Evolutionary conservation across 2,888 invertebrate species (phyloP).

Genomic region (Tubulanus polymorphus): DNA sequence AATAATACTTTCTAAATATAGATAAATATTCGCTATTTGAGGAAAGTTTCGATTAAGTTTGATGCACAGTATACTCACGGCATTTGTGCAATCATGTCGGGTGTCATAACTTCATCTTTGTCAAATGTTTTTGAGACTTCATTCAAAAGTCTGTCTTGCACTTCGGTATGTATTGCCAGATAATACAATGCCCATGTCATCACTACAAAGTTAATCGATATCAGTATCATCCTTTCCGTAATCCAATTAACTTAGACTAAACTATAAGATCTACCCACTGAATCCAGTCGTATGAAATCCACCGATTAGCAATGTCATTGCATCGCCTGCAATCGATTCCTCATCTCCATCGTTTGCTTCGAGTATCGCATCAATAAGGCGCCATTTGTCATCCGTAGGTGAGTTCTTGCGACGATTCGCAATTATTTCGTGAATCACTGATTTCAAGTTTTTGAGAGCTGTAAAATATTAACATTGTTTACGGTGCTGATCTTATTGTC

Average conservation of each 20-base stretch:
- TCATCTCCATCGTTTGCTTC: conserved; percentile 21
- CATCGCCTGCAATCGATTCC: conserved; percentile 24
- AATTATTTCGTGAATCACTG: too few species aligned
- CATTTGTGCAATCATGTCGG: too few species aligned
- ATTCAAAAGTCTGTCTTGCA: conserved; percentile 42
- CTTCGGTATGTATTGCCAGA: conserved; percentile 43
- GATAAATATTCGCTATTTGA: too few species aligned
- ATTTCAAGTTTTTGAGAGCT: conserved; percentile 18
- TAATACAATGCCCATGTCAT: conserved; percentile 51
- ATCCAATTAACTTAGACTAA: too few species aligned
- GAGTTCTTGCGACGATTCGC: conserved; percentile 22
- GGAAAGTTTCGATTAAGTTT: too few species aligned
- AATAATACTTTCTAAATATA: too few species aligned
- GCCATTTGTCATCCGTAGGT: conserved; percentile 22
- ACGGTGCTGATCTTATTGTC: too few species aligned
- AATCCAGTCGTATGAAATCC: conserved; percentile 49
- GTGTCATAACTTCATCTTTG: too few species aligned
- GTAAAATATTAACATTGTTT: too few species aligned
- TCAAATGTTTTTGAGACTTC: conserved; percentile 37
- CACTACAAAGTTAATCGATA: too few species aligned
- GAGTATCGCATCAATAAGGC: conserved; percentile 33
- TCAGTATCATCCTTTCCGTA: too few species aligned
- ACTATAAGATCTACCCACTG: conserved; percentile 37
- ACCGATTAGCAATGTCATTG: conserved; percentile 32
- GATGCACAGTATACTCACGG: too few species aligned